Evolutionary conservation across 1,140 invertebrate species (phyloP), one percentile per base, ranked within the genome.

Genomic region (Maniola jurtina): DNA sequence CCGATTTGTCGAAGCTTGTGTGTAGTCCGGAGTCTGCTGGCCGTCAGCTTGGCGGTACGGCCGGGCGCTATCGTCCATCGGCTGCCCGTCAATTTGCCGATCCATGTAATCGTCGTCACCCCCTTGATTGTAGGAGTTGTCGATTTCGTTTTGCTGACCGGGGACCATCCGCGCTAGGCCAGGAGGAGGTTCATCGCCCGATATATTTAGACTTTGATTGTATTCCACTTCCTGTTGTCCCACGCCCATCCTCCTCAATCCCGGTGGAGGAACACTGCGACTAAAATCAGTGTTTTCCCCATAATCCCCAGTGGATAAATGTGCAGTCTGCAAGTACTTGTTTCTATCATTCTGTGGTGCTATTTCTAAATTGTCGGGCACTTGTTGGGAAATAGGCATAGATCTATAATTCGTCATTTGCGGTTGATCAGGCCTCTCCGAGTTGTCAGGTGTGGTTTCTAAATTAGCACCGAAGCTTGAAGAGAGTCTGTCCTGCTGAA

Each of bases 321-420:
- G 94, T 9, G 94, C 94, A 7, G 94, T 95, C 85, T 95, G 94
- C 62, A 95, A 82, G 83, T 95, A 95, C 77, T 95, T 93, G 75
- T 95, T 94, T 66, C 94, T 89, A 75, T 95, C 94, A 83, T 93
- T 94, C 64, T 92, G 92, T 0, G 94, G 92, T 5, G 92, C 93
- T 50, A 93, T 82, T 86, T 93, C 93, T 66, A 92, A 88, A 75
- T 93, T 93, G 57, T 93, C 93, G 59, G 91, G 82, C 48, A 84
- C 68, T 34, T 88, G 77, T 36, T 81, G 82, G 1, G 80, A 61
- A 6, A 83, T 65, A 35, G 80, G 72, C 48, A 83, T 70, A 11
- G 76, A 71, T 69, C 75, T 77, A 59, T 83, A 89, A 14, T 73
- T 72, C 8, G 80, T 58, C 13, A 84, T 69, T 71, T 82, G 80